Conservation (phyloP, 2,113 vertebrate genomes). For the human region DNA sequence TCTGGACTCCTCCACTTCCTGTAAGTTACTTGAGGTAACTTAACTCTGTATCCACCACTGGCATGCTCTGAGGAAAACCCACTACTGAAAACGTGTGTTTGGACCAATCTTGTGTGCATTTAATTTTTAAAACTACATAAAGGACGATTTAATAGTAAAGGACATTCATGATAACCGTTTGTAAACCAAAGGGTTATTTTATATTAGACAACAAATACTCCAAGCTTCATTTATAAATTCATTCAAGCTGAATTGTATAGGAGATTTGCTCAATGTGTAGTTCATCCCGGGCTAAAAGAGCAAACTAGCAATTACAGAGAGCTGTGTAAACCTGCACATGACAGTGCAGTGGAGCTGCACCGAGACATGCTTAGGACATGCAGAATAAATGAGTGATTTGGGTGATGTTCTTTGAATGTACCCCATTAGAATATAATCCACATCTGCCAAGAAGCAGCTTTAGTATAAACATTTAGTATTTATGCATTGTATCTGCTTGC, state of each 20-base stretch:
- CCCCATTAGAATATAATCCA: neutral
- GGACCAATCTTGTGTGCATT: neutral
- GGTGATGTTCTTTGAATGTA: neutral
- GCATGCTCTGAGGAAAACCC: neutral
- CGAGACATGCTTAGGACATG: neutral
- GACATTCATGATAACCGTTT: neutral
- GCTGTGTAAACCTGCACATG: neutral
- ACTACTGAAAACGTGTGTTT: neutral
- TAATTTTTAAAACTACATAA: slow-evolving; percentile 24
- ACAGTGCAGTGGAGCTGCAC: neutral
- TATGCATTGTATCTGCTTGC: neutral
- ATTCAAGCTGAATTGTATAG: neutral
- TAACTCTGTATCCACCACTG: neutral
- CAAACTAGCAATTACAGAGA: neutral
- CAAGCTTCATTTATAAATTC: neutral
- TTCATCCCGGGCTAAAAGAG: neutral
- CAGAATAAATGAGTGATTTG: neutral
- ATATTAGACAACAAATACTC: neutral
- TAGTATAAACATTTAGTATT: neutral
- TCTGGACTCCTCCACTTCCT: neutral
- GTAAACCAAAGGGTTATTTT: neutral
- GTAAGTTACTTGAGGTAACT: neutral
- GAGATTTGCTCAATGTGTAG: neutral
- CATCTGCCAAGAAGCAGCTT: neutral
- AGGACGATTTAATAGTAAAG: neutral